Evolutionary conservation across 2,113 vertebrate species (phyloP).

Genomic region (Chionis minor): DNA sequence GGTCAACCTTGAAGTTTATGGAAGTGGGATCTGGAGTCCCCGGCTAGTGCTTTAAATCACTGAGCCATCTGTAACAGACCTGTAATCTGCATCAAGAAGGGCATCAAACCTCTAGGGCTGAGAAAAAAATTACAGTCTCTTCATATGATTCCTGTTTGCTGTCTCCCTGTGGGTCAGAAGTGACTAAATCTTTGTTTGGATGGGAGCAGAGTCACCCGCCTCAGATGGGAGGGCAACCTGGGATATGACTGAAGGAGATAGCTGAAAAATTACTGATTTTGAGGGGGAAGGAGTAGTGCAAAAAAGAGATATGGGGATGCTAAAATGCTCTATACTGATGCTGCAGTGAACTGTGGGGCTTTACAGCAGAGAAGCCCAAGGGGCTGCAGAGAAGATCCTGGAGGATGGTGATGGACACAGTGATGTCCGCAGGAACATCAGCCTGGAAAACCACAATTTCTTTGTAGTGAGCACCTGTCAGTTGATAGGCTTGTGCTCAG

Average conservation of each 20-base stretch:
- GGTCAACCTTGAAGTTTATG: not conserved
- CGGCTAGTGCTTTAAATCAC: not conserved
- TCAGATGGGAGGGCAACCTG: not conserved
- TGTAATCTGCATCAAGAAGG: not conserved
- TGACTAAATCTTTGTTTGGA: not conserved
- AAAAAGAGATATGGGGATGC: not conserved
- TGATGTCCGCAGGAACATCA: not conserved
- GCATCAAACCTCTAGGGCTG: not conserved
- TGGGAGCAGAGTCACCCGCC: not conserved
- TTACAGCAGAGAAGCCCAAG: not conserved
- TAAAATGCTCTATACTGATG: not conserved
- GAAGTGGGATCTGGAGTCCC: not conserved
- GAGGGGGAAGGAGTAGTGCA: accelerated
- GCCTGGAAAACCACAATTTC: not conserved
- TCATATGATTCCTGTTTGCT: not conserved
- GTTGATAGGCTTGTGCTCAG: not conserved
- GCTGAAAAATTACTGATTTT: not conserved
- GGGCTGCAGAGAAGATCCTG: not conserved
- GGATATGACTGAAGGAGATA: not conserved
- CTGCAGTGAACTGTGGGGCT: not conserved
- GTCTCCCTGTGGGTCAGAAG: not conserved
- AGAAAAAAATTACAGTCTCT: not conserved
- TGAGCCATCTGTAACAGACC: not conserved
- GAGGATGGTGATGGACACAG: not conserved
- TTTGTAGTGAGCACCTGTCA: not conserved